Percentiles rank a stretch among this genome's conserved stretches.
phyloP scores from a whole-genome alignment of 2,797 vertebrate genomes.

The Sphenopsis melanotis region DNA sequence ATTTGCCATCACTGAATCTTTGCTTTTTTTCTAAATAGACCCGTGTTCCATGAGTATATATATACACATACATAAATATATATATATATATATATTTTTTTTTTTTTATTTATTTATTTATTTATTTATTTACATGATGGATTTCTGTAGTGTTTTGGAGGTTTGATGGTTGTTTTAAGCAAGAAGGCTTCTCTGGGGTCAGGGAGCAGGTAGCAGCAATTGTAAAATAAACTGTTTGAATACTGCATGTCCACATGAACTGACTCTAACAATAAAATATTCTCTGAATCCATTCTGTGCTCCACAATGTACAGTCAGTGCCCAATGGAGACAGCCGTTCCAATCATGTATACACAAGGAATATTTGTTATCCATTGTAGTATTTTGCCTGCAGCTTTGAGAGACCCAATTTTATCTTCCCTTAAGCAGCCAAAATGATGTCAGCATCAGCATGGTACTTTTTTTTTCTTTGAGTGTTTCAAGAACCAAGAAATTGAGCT shows the following conservation, averaged over 20 bases:
- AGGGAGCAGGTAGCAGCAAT: neutral
- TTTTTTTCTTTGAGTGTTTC: neutral
- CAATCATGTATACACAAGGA: slow-evolving; percentile 25
- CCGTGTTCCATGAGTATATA: neutral
- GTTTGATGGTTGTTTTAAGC: neutral
- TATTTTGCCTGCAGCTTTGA: slow-evolving; percentile 54
- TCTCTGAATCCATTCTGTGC: neutral
- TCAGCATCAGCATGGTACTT: neutral
- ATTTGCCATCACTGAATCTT: neutral
- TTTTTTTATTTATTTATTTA: too few species aligned
- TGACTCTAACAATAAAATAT: slow-evolving; percentile 25
- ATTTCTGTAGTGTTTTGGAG: neutral
- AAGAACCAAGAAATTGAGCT: neutral
- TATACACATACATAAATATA: too few species aligned
- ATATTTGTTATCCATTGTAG: slow-evolving; percentile 56
- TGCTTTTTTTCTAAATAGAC: neutral
- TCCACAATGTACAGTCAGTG: neutral
- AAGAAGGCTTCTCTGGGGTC: neutral
- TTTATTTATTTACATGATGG: neutral
- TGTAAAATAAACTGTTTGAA: neutral
- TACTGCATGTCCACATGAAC: neutral
- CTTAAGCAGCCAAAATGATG: slow-evolving; percentile 42
- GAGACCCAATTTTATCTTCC: slow-evolving; percentile 58
- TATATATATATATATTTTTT: too few species aligned
- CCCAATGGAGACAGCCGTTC: slow-evolving; percentile 33